Evolutionary conservation across 2,797 vertebrate species (phyloP).

Genomic region (Gadopsis marmoratus): DNA sequence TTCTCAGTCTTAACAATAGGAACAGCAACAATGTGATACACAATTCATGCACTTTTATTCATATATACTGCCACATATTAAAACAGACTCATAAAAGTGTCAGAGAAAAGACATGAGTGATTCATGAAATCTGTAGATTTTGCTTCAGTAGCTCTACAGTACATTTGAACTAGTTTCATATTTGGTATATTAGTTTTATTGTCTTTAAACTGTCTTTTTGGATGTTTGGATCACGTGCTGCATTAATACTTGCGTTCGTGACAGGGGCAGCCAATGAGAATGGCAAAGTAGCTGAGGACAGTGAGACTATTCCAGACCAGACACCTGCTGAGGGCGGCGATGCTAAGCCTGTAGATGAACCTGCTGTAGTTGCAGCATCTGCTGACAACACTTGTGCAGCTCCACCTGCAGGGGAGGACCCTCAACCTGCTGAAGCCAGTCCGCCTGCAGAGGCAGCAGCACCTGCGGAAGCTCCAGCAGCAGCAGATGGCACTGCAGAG

Average conservation of each 20-base stretch:
- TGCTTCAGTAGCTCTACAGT: background rate
- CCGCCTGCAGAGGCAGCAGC: constrained; percentile 28
- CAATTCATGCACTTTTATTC: background rate
- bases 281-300: constrained; percentile 74
- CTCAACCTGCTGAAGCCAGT: constrained; percentile 33
- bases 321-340: constrained; percentile 41
- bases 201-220: background rate
- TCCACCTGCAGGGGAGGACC: constrained; percentile 51
- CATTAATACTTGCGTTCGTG: background rate
- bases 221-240: background rate
- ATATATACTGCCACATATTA: background rate
- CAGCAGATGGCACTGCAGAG: constrained; percentile 31
- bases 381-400: constrained; percentile 37
- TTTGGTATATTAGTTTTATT: background rate
- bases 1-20: background rate
- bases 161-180: background rate
- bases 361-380: constrained; percentile 36
- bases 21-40: background rate
- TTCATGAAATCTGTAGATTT: background rate
- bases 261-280: constrained; percentile 74
- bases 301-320: constrained; percentile 79
- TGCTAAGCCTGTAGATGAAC: constrained; percentile 42
- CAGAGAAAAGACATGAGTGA: background rate
- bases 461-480: constrained; percentile 9
- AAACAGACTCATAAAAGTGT: background rate